phyloP scores from a whole-genome alignment of 2,113 vertebrate species.

The Burhinus bistriatus region DNA sequence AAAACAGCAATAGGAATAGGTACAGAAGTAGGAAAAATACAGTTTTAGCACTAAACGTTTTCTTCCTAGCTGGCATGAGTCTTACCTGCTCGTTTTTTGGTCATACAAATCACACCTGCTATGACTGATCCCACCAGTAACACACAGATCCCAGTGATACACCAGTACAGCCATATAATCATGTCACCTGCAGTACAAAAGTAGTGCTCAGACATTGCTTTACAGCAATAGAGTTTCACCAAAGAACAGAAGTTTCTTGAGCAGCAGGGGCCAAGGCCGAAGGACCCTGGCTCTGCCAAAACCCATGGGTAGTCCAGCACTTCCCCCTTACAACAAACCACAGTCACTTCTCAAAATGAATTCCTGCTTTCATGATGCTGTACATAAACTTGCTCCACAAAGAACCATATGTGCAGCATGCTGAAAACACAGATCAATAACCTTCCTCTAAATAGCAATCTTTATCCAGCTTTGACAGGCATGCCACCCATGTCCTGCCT shows the following conservation, averaged over 20 bases:
- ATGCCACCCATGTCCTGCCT: background rate
- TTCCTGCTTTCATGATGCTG: background rate
- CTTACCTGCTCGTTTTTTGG: slow-evolving; percentile 69
- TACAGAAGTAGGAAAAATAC: background rate
- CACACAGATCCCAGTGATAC: slow-evolving; percentile 63
- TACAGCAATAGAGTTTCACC: background rate
- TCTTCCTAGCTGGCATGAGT: background rate
- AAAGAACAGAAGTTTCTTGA: background rate
- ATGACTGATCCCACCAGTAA: slow-evolving; percentile 71
- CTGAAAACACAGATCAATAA: background rate
- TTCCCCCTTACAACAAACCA: background rate
- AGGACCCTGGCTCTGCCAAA: background rate
- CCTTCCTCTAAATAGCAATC: background rate
- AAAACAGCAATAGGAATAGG: background rate
- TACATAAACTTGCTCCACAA: background rate
- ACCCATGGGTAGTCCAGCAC: background rate
- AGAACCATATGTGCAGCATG: background rate
- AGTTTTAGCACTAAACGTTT: background rate
- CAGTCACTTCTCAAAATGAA: background rate
- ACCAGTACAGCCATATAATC: slow-evolving; percentile 67
- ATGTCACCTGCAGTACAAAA: slow-evolving; percentile 39
- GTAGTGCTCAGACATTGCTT: background rate
- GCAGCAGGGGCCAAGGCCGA: background rate
- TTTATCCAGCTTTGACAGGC: slow-evolving; percentile 3
- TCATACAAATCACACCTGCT: slow-evolving; percentile 61